Evolutionary conservation across 1,140 invertebrate genomes (phyloP).

Genomic region (Heliconius eleuchia): DNA sequence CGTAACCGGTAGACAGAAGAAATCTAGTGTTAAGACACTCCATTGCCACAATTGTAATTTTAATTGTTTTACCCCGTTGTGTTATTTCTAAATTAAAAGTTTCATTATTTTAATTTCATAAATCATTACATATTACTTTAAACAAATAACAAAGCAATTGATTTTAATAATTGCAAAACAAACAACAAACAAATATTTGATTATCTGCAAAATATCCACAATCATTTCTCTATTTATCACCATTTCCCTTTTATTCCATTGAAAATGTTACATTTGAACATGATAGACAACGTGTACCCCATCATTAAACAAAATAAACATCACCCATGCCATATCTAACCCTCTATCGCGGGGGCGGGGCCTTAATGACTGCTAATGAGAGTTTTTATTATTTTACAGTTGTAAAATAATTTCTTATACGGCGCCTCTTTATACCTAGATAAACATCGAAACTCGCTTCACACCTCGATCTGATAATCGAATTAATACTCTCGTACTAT

Average conservation of each 20-base stretch:
- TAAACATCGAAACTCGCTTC: conserved; percentile 81
- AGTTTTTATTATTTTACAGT: conserved; percentile 79
- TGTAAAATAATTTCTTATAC: conserved; percentile 80
- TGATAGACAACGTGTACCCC: conserved; percentile 54
- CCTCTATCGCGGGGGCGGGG: conserved; percentile 69
- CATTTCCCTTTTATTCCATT: conserved; percentile 29
- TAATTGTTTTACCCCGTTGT: no score
- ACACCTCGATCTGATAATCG: conserved; percentile 81
- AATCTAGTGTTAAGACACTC: no score
- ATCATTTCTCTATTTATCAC: background rate
- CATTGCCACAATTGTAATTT: no score
- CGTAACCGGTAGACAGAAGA: no score
- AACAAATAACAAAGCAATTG: no score
- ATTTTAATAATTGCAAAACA: no score
- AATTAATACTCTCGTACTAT: conserved; percentile 78
- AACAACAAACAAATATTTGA: no score
- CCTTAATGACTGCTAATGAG: conserved; percentile 79
- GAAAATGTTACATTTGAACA: conserved; percentile 31
- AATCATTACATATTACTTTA: no score
- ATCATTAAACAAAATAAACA: conserved; percentile 72
- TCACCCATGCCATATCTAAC: conserved; percentile 63
- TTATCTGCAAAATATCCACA: background rate
- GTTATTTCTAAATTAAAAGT: no score
- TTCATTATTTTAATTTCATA: no score
- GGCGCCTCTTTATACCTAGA: conserved; percentile 78